phyloP scores from a whole-genome alignment of 2,113 vertebrate genomes.

The Sorex fumeus region DNA sequence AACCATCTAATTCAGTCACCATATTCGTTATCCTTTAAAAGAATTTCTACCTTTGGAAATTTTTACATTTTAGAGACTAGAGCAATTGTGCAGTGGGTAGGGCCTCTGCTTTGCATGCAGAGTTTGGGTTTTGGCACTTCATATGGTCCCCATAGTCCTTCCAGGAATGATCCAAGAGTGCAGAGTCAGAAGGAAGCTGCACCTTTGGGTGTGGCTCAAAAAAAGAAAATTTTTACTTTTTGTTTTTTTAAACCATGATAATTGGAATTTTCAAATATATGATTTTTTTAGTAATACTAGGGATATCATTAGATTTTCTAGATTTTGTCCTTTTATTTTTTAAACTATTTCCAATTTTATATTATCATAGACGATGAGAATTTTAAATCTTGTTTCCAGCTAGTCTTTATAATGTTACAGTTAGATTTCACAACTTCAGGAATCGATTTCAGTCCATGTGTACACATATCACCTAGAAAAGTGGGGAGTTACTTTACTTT shows the following conservation, averaged over 20 bases:
- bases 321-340: background rate
- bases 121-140: no score
- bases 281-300: background rate
- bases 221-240: no score
- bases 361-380: background rate
- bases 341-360: background rate
- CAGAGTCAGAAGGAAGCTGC: no score
- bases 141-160: no score
- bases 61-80: no score
- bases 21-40: background rate
- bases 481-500: background rate
- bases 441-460: background rate
- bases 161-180: no score
- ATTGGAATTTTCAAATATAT: no score
- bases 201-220: no score
- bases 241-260: no score
- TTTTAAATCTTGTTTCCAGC: background rate
- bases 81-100: no score
- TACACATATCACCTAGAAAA: conserved; percentile 38
- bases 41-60: background rate
- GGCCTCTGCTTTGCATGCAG: no score
- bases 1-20: background rate
- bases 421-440: background rate
- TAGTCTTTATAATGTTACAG: conserved; percentile 17
- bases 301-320: background rate